Percentiles rank a stretch among this genome's conserved stretches.
phyloP scores from a whole-genome alignment of 53 echinoderm and acorn worm genomes.

The Antedon mediterranea region DNA sequence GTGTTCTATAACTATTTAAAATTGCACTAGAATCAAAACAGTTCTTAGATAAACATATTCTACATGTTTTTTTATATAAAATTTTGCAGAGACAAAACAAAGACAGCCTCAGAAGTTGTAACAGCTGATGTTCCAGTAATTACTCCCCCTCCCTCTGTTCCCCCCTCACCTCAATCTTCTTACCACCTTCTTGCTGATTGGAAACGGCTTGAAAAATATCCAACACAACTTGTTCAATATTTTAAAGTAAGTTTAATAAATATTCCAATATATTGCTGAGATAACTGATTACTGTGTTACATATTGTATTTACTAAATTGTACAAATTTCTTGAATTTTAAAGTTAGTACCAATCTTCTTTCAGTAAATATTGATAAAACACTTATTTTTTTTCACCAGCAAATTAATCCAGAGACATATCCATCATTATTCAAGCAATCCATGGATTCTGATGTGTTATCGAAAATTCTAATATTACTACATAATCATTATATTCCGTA shows the following conservation, averaged over 20 bases:
- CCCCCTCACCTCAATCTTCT: conserved; percentile 45
- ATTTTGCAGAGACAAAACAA: not conserved
- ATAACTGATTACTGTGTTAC: too few relatives aligned
- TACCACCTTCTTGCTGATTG: conserved; percentile 73
- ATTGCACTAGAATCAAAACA: too few relatives aligned
- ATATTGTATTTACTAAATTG: too few relatives aligned
- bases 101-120: not conserved
- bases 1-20: too few relatives aligned
- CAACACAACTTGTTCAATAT: conserved; percentile 55
- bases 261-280: too few relatives aligned
- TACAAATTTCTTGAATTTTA: too few relatives aligned
- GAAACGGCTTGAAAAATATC: conserved; percentile 50
- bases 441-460: conserved; percentile 56
- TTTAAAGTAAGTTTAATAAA: conserved; percentile 48
- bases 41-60: too few relatives aligned
- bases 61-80: too few relatives aligned
- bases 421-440: conserved; percentile 64
- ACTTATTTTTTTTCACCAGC: conserved; percentile 23
- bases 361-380: too few relatives aligned
- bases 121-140: not conserved
- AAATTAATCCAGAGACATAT: conserved; percentile 59
- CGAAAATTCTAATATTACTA: conserved; percentile 45
- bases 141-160: conserved; percentile 20
- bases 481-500: conserved; percentile 53
- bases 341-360: too few relatives aligned